Conservation (phyloP, 1,140 invertebrate genomes). For the Aphidius gifuensis region DNA sequence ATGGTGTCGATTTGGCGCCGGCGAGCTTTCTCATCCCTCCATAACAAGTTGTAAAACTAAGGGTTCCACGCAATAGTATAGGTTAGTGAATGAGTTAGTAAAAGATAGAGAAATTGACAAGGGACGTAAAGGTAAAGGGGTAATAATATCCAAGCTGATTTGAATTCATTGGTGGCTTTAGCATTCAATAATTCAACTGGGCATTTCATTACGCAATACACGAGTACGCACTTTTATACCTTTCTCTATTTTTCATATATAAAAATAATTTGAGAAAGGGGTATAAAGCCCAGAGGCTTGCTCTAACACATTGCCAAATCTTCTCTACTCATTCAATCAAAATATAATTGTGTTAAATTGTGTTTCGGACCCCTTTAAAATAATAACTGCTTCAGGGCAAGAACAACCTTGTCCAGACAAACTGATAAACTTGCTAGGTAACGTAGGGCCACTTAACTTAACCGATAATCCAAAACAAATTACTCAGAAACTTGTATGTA, state of each 20-base stretch:
- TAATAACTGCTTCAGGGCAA: not conserved
- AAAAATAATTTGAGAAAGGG: too few relatives aligned
- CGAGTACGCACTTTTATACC: constrained; percentile 4
- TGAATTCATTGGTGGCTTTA: constrained; percentile 31
- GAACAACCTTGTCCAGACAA: not conserved
- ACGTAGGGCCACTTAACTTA: constrained; percentile 12
- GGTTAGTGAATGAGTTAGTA: too few relatives aligned
- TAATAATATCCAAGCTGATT: constrained; percentile 4
- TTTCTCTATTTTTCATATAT: not conserved
- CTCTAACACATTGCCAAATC: constrained; percentile 7
- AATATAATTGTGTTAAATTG: constrained; percentile 18
- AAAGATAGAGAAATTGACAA: too few relatives aligned
- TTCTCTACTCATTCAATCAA: constrained; percentile 11
- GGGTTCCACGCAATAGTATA: too few relatives aligned
- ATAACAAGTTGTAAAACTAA: not conserved
- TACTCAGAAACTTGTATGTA: constrained; percentile 1
- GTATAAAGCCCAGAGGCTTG: constrained; percentile 3
- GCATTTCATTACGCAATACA: constrained; percentile 14
- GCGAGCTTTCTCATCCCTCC: not conserved
- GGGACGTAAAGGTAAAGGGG: too few relatives aligned
- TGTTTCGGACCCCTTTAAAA: not conserved
- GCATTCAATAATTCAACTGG: constrained; percentile 31
- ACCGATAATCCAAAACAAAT: constrained; percentile 20
- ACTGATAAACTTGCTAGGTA: not conserved
- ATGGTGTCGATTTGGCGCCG: not conserved